These are phyloP conservation scores for Axis porcinus DNA, from an alignment of 2,113 vertebrate species.

Conservation along the genomic window DNA sequence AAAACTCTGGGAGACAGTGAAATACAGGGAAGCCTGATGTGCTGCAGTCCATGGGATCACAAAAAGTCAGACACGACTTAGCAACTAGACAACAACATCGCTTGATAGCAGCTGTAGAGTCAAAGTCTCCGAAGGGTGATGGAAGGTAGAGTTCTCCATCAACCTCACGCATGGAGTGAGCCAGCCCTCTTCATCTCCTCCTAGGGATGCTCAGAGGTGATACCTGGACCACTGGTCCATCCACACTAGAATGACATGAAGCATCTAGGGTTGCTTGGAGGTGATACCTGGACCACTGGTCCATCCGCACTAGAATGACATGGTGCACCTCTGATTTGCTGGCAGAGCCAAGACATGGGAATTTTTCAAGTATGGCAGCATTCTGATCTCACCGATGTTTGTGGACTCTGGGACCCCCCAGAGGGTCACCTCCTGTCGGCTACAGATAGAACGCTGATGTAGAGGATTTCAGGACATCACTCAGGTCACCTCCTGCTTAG, in stretches of 20 bases:
- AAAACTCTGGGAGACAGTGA: neutral
- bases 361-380: neutral
- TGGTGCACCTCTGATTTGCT: too few relatives aligned
- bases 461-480: neutral
- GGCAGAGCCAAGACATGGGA: neutral
- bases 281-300: neutral
- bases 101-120: neutral
- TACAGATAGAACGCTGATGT: neutral
- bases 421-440: too few relatives aligned
- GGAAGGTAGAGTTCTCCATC: neutral
- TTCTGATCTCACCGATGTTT: neutral
- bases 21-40: neutral
- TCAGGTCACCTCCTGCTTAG: neutral
- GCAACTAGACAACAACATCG: neutral
- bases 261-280: neutral
- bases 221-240: neutral
- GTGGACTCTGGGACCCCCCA: neutral
- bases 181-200: neutral
- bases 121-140: neutral
- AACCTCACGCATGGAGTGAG: neutral
- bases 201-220: neutral
- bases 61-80: neutral
- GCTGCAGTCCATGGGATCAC: neutral
- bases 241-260: neutral
- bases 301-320: neutral